These are phyloP conservation scores for Octodonta nipae DNA, from an alignment of 2,888 invertebrate genomes.

Conservation along the genomic window DNA sequence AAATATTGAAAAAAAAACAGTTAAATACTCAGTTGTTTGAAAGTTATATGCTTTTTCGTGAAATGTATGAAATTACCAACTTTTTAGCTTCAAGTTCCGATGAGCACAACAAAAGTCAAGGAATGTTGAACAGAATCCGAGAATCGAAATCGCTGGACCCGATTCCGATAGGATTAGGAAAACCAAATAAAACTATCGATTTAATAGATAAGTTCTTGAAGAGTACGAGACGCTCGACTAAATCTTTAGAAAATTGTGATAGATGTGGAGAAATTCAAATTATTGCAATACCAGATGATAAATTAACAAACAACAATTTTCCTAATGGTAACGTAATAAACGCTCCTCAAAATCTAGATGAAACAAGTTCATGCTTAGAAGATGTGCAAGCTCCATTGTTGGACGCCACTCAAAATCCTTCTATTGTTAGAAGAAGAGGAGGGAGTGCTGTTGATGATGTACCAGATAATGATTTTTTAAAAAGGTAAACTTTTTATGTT, in stretches of 20 bases:
- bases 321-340: constrained; percentile 41
- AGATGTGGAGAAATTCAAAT: constrained; percentile 34
- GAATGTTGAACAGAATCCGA: constrained; percentile 35
- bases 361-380: constrained; percentile 20
- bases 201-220: constrained; percentile 16
- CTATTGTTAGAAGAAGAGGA: constrained; percentile 26
- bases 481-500: constrained; percentile 15
- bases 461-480: constrained; percentile 27
- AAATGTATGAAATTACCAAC: too few relatives aligned
- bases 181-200: constrained; percentile 12
- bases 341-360: constrained; percentile 1
- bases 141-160: constrained; percentile 55
- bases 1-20: too few relatives aligned
- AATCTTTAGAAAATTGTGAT: constrained; percentile 41
- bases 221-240: constrained; percentile 24
- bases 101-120: constrained; percentile 34
- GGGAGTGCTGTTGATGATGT: constrained; percentile 30
- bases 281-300: constrained; percentile 35
- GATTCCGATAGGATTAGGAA: constrained; percentile 13
- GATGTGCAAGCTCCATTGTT: constrained; percentile 37
- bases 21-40: too few relatives aligned
- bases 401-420: constrained; percentile 22
- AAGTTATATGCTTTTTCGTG: too few relatives aligned
- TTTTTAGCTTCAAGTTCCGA: constrained; percentile 45
- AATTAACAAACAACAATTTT: constrained; percentile 41